A percentile compares a stretch with the other conserved stretches of the same genome.
phyloP scores from a whole-genome alignment of 2,888 invertebrate genomes.

The Molanna angustata region DNA sequence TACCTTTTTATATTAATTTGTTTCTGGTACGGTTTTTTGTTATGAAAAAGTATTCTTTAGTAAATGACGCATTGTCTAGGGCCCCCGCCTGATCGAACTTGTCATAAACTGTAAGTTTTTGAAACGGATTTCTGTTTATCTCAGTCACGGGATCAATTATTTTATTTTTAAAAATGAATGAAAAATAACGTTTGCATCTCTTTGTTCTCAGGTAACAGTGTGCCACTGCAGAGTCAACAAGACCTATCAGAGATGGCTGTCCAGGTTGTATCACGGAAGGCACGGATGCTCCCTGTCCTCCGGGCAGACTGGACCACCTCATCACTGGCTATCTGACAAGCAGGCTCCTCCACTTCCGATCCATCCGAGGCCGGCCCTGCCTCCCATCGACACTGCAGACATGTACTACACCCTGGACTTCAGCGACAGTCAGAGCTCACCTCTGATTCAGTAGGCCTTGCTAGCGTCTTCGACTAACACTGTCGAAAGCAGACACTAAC shows the following conservation, averaged over 20 bases:
- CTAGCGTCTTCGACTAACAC: constrained; percentile 1
- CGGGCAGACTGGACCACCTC: constrained; percentile 43
- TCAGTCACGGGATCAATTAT: no score
- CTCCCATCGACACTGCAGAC: constrained; percentile 64
- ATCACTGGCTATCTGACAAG: constrained; percentile 63
- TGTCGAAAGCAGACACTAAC: no score
- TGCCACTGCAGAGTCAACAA: constrained; percentile 79
- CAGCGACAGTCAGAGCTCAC: constrained; percentile 73
- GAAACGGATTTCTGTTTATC: no score
- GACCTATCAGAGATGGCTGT: constrained; percentile 65
- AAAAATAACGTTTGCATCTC: no score
- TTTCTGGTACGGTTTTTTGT: no score
- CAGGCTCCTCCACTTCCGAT: constrained; percentile 37
- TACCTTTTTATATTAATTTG: no score
- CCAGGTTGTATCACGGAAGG: constrained; percentile 53
- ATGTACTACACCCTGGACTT: constrained; percentile 78
- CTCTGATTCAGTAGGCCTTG: constrained; percentile 65
- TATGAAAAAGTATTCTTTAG: no score
- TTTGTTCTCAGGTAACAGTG: constrained; percentile 59
- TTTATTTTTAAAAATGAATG: no score
- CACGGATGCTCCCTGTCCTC: constrained; percentile 41
- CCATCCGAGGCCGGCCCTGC: constrained; percentile 47
- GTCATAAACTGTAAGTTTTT: no score
- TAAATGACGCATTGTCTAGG: no score
- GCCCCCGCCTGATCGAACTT: no score